phyloP scores from a whole-genome alignment of 2,113 vertebrate species.

The Coturnix japonica region DNA sequence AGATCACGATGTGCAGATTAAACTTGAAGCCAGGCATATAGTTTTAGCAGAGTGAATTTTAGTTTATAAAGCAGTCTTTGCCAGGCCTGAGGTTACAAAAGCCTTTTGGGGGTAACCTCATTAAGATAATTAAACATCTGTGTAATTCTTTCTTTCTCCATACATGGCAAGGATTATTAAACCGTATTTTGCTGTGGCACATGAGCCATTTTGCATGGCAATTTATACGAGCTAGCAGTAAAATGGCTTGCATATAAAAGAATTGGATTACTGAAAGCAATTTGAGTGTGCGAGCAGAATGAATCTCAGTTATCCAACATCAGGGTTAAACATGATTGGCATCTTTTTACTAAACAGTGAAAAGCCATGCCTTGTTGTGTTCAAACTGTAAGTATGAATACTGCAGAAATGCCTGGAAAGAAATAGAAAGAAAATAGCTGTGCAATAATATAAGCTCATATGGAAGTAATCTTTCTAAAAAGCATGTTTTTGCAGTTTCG shows the following conservation, averaged over 20 bases:
- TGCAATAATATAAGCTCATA: neutral
- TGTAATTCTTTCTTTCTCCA: constrained; percentile 53
- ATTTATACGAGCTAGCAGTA: neutral
- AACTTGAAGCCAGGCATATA: neutral
- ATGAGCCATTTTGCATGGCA: constrained; percentile 27
- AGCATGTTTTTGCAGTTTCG: neutral
- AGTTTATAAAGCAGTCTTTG: neutral
- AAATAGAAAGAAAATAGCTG: neutral
- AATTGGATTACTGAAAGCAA: neutral
- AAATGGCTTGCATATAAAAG: constrained; percentile 28
- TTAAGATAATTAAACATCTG: constrained; percentile 73
- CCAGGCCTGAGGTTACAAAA: constrained; percentile 46
- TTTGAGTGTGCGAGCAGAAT: neutral
- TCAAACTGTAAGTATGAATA: neutral
- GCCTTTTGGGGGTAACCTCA: constrained; percentile 59
- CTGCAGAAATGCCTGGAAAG: neutral
- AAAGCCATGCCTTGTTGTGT: neutral
- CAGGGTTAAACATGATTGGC: neutral
- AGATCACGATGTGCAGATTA: neutral
- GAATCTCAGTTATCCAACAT: neutral
- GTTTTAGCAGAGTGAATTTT: constrained; percentile 5
- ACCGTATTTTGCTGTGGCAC: constrained; percentile 26
- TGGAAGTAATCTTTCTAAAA: neutral
- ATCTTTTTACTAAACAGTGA: neutral
- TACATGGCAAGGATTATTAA: constrained; percentile 45